Percentiles rank a stretch among this genome's conserved stretches.
phyloP scores from a whole-genome alignment of 2,797 vertebrate genomes.

The Sebastes reedi region DNA sequence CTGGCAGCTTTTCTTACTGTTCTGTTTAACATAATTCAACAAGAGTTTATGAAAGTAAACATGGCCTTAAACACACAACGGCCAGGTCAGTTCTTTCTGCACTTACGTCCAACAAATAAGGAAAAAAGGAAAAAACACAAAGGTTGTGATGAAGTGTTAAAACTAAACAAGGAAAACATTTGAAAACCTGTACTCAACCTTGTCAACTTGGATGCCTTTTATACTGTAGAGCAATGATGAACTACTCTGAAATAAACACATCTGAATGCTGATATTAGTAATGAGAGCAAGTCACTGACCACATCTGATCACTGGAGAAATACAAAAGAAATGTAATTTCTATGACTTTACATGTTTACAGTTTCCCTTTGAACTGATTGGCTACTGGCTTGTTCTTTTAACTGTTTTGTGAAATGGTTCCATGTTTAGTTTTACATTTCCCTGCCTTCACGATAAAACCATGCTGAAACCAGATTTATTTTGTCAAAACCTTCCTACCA shows the following conservation, averaged over 20 bases:
- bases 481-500: slow-evolving; percentile 30
- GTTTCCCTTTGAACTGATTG: slow-evolving; percentile 33
- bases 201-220: slow-evolving; percentile 1
- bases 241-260: not conserved
- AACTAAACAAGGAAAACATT: slow-evolving; percentile 50
- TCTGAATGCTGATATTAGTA: slow-evolving; percentile 2
- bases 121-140: slow-evolving; percentile 36
- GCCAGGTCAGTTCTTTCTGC: slow-evolving; percentile 59
- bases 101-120: slow-evolving; percentile 51
- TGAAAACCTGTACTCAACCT: not conserved
- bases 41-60: slow-evolving; percentile 52
- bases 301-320: slow-evolving; percentile 31
- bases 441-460: slow-evolving; percentile 36
- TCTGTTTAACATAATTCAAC: slow-evolving; percentile 12
- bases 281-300: slow-evolving; percentile 30
- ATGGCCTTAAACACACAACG: slow-evolving; percentile 34
- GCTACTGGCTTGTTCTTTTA: slow-evolving; percentile 31
- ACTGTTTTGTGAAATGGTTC: slow-evolving; percentile 39
- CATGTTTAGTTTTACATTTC: slow-evolving; percentile 52
- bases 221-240: slow-evolving; percentile 8
- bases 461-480: slow-evolving; percentile 70
- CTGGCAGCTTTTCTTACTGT: slow-evolving; percentile 10
- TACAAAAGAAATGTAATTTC: not conserved
- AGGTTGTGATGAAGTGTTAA: slow-evolving; percentile 20
- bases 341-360: slow-evolving; percentile 46